Percentiles rank a stretch among this genome's conserved stretches.
These are phyloP conservation scores for Mesodorylaimus sp. DNA, from an alignment of 2,888 invertebrate genomes.

Conservation along the genomic window DNA sequence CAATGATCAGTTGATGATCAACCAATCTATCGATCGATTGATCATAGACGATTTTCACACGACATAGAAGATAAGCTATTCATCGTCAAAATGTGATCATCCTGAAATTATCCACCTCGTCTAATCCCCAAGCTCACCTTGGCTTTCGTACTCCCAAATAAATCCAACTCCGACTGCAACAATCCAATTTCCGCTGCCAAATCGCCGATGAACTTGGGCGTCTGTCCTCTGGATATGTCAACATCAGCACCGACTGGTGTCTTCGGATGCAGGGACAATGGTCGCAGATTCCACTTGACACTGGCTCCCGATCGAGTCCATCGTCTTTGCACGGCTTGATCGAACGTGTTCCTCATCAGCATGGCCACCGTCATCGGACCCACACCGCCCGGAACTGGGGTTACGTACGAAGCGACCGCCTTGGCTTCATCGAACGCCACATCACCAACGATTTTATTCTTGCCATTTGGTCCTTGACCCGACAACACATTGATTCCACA, in stretches of 20 bases:
- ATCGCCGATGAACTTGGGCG: constrained; percentile 23
- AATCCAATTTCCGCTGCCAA: constrained; percentile 35
- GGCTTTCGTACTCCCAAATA: constrained; percentile 81
- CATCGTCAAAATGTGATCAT: too few relatives aligned
- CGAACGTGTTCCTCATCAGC: constrained; percentile 58
- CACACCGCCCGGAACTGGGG: constrained; percentile 50
- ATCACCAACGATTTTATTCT: constrained; percentile 54
- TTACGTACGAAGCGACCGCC: constrained; percentile 48
- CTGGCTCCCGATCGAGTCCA: constrained; percentile 3
- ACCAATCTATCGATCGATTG: too few relatives aligned
- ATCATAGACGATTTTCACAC: too few relatives aligned
- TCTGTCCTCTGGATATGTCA: constrained; percentile 53
- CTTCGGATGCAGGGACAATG: constrained; percentile 45
- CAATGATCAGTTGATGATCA: too few relatives aligned
- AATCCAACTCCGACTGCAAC: constrained; percentile 55
- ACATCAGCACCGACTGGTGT: constrained; percentile 79
- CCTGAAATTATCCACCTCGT: too few relatives aligned
- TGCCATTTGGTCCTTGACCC: constrained; percentile 13
- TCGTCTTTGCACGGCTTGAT: constrained; percentile 45
- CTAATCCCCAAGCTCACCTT: constrained; percentile 56
- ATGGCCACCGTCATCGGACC: constrained; percentile 97
- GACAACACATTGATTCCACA: constrained; percentile 67
- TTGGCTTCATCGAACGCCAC: constrained; percentile 58
- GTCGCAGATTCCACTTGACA: constrained; percentile 49
- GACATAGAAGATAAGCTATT: too few relatives aligned